phyloP scores from a whole-genome alignment of 2,888 invertebrate species.

The Vannuccia rotundouncinata region DNA sequence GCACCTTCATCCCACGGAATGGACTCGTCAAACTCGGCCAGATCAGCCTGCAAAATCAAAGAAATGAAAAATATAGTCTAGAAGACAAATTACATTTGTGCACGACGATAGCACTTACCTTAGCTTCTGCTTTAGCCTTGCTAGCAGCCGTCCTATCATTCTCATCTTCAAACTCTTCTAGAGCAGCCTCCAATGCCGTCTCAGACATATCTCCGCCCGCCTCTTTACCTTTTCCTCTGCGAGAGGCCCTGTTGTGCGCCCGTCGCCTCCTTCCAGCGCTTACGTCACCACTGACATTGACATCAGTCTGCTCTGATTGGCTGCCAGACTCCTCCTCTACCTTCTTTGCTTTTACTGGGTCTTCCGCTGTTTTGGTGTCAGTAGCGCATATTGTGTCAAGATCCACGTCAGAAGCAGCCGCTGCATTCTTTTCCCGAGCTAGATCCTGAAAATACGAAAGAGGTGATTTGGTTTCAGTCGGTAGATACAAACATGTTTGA shows the following conservation, averaged over 20 bases:
- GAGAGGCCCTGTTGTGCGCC: not conserved
- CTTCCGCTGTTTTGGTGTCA: not conserved
- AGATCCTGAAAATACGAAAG: not conserved
- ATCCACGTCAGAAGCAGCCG: not conserved
- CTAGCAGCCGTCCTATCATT: constrained; percentile 38
- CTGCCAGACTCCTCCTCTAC: not conserved
- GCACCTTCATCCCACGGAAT: constrained; percentile 69
- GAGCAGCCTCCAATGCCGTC: constrained; percentile 25
- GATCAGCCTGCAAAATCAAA: constrained; percentile 50
- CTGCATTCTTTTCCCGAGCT: constrained; percentile 22
- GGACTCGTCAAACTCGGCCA: constrained; percentile 90
- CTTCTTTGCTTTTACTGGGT: not conserved
- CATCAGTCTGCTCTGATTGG: not conserved
- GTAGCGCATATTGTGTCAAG: too few species aligned
- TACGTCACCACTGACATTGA: not conserved
- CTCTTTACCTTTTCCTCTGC: not conserved
- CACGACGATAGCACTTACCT: too few species aligned
- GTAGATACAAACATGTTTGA: too few species aligned
- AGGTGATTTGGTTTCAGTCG: too few species aligned
- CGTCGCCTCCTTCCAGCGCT: not conserved
- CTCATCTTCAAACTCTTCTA: constrained; percentile 40
- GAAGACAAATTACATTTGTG: too few species aligned
- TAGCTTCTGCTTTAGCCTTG: constrained; percentile 39
- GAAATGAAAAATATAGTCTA: not conserved
- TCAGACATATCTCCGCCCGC: not conserved